Base-by-base conservation (phyloP, 37 sponge, comb jelly and placozoan genomes). In the Dysidea cf. avara region DNA sequence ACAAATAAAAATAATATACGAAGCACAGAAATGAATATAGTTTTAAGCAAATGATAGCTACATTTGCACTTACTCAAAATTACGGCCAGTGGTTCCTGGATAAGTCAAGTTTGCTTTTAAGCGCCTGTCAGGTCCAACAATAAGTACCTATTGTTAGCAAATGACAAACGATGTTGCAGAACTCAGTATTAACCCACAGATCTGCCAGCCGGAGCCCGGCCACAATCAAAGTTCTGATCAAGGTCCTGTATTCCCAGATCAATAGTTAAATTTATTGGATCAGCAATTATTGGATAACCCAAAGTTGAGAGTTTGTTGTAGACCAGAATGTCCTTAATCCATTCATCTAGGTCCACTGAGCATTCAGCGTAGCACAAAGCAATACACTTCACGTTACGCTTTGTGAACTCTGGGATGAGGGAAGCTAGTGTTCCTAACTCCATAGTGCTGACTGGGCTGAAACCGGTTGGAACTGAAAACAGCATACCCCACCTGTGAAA, bases 401-500 rank as follows among this genome's bases (percentile, higher is more conserved):
- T 96, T 47, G 33, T 43, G 39, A 96, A 92, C 53, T 96, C 97
- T 5, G 94, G 85, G 0, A 81, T 64, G 53, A 96, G 63, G 28
- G 77, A 71, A 28, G 82, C 80, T 13, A 90, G 90, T 56, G 29
- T 75, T 7, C 87, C 86, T 16, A 96, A 80, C 64, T 96, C 97
- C 9, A 94, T 96, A 72, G 97, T 96, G 75, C 97, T 92, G 25
- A 96, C 97, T 17, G 97, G 97, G 22, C 94, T 96, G 82, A 64
- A 96, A 77, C 92, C 97, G 33, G 87, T 87, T 14, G 97, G 97
- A 77, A 92, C 94, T 11, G 97, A 93, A 82, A 96, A 96, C 61
- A 96, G 76, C 43, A 96, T 76, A 12, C 90, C 97, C 97, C 97
- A 96, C 21, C 91, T 83, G 53, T 30, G 60, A 12, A 31, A 3